Base-by-base conservation (phyloP, 2,888 invertebrate genomes). In the Cenopis cana region DNA sequence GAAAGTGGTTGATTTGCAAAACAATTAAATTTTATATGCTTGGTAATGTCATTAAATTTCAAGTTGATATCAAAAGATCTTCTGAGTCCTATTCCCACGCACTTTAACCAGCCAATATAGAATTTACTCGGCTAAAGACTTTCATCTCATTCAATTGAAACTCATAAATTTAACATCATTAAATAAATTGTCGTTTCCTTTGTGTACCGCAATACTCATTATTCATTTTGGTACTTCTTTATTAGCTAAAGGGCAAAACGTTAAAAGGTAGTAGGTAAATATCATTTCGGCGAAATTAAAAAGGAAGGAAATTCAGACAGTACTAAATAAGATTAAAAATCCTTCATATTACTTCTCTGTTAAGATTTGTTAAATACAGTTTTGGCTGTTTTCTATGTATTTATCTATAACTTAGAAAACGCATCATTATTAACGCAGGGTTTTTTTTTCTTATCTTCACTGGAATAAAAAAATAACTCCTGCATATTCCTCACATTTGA, bases 121-220 rank as follows among this genome's bases (percentile, higher is more conserved):
- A 12, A 56, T 33, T 56, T 36, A 56, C 33, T 57, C 29, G 3
- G 14, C 12, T 41, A 38, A 59, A 59, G 24, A 41, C 29, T 10
- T 60, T 60, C 8, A 62, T 50, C 18, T 50, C 29, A n/a, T 24
- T 24, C 24, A 24, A 24, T 24, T 52, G 4, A 60, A 41, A 61
- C 49, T 61, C 29, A 61, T 50, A 60, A 60, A 18, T 61, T 36
- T 61, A 33, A 52, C 50, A 18, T 62, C 52, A 20, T 14, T 14
- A 36, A 62, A 36, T 33, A 50, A 10, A 36, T 52, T 33, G 50
- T 52, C 18, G 61, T 29, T 36, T 62, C 52, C 36, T 62, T 62
- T 52, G 36, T 50, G 14, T 18, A 36, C 36, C 50, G 62, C 62
- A 62, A 62, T 52, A 49, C 36, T 62, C 36, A 62, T 62, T 62